Base-by-base conservation (phyloP, 2,113 vertebrate species). In the Poeciliopsis retropinna region DNA sequence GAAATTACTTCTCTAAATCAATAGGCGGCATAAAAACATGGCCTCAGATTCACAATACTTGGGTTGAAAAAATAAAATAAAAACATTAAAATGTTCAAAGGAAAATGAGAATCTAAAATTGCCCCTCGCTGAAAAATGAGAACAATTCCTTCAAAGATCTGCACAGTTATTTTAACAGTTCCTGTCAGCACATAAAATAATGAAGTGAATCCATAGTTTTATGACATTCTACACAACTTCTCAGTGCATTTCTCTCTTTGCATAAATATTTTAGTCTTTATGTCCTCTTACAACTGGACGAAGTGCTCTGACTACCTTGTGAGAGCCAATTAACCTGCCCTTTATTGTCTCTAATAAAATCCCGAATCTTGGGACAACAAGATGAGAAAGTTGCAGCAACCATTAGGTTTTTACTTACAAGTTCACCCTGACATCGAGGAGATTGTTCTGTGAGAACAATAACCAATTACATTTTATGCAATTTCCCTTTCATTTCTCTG, bases 1-100 rank as follows among this genome's bases (percentile, higher is more conserved):
- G 74, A 89, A 88, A 91, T 88, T 79, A 85, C 81, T 83, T 85
- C 71, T 78, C n/a, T 11, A 51, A 80, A 88, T 88, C 85, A n/a
- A 89, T 87, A 78, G 28, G 39, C 14, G 10, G 28, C 12, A 22
- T 61, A 51, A 25, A 64, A 28, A 39, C 71, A 66, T 65, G 3
- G 54, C 72, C 37, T 67, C 22, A 27, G 25, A 71, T 71, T 32
- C 29, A 62, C 2, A 47, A 74, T 5, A 29, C 39, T 31, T 5
- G 41, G 22, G 30, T 32, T 28, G 41, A 73, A 77, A 68, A 51
- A 44, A 47, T 47, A 47, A 47, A 28, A 19, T 25, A 31, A 51
- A 0, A 25, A 72, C 32, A 73, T 27, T 39, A 19, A 67, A 6
- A 69, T 67, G 72, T 47, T 70, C 19, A 6, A 22, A 22, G 47